Evolutionary conservation across 2,888 invertebrate genomes (phyloP).

Genomic region (Saturnia pavonia): DNA sequence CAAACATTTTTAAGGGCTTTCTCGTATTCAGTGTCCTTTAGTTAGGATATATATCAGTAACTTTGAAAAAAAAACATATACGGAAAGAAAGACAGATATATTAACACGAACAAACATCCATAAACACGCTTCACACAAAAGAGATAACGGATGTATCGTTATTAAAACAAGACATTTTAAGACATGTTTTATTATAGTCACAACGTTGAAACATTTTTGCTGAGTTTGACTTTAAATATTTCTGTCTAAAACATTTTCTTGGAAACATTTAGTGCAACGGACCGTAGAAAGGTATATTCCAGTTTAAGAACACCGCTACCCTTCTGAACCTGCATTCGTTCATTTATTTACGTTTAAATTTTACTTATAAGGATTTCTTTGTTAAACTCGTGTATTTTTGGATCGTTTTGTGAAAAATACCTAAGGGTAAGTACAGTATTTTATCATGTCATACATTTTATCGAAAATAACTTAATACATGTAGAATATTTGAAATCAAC

Average conservation of each 20-base stretch:
- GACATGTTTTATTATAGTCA: neutral
- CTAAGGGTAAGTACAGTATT: neutral
- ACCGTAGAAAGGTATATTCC: conserved; percentile 20
- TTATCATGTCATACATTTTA: too few relatives aligned
- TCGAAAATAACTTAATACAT: too few relatives aligned
- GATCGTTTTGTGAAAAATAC: neutral
- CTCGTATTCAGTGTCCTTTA: too few relatives aligned
- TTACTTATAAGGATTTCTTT: conserved; percentile 12
- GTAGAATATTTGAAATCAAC: too few relatives aligned
- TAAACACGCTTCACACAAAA: neutral
- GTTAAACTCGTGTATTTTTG: neutral
- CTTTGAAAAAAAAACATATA: too few relatives aligned
- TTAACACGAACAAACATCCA: neutral
- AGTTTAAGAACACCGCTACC: conserved; percentile 18
- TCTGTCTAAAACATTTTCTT: conserved; percentile 17
- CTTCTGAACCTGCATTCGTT: conserved; percentile 11
- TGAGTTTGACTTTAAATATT: neutral
- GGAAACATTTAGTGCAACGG: conserved; percentile 16
- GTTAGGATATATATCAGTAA: too few relatives aligned
- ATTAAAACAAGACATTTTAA: neutral
- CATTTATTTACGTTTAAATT: conserved; percentile 21
- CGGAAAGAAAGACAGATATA: too few relatives aligned
- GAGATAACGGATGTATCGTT: neutral
- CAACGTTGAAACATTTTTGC: neutral
- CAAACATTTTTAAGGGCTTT: too few relatives aligned